A percentile compares a stretch with the other conserved stretches of the same genome.
Conservation (phyloP, 2,888 invertebrate genomes). For the Cyaniris semiargus region DNA sequence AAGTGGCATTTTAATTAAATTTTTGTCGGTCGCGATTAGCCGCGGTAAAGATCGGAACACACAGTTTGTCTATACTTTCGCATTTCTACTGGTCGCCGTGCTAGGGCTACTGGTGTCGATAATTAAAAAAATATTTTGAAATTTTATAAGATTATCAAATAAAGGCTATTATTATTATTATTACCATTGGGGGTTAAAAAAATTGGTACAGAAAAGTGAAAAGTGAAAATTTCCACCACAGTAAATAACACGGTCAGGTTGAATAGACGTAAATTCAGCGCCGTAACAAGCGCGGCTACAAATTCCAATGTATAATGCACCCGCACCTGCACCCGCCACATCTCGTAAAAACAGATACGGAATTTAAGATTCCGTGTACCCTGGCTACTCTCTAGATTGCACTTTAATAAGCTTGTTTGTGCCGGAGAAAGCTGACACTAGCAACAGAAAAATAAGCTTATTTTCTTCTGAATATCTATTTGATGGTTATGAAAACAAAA, state of each 20-base stretch:
- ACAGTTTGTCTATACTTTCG: no score
- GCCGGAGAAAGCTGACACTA: background rate
- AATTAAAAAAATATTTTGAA: no score
- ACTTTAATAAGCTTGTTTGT: slow-evolving; percentile 15
- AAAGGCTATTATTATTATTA: no score
- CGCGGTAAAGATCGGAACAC: no score
- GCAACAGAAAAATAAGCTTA: background rate
- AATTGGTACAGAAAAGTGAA: background rate
- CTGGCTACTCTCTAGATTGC: slow-evolving; percentile 5
- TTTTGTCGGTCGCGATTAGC: no score
- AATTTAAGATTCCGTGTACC: background rate
- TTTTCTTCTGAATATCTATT: background rate
- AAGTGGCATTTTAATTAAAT: no score
- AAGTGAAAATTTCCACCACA: background rate
- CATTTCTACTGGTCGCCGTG: no score
- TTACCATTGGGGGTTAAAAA: no score
- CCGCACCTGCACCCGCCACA: background rate
- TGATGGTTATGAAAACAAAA: background rate
- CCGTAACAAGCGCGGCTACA: slow-evolving; percentile 1
- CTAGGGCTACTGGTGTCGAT: no score
- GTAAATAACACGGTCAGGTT: slow-evolving; percentile 4
- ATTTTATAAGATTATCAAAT: no score
- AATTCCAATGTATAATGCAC: slow-evolving; percentile 4
- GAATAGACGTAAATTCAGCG: background rate
- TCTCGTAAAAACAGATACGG: background rate